Evolutionary conservation across 1,140 invertebrate species (phyloP).

Genomic region (Eriocheir sinensis): DNA sequence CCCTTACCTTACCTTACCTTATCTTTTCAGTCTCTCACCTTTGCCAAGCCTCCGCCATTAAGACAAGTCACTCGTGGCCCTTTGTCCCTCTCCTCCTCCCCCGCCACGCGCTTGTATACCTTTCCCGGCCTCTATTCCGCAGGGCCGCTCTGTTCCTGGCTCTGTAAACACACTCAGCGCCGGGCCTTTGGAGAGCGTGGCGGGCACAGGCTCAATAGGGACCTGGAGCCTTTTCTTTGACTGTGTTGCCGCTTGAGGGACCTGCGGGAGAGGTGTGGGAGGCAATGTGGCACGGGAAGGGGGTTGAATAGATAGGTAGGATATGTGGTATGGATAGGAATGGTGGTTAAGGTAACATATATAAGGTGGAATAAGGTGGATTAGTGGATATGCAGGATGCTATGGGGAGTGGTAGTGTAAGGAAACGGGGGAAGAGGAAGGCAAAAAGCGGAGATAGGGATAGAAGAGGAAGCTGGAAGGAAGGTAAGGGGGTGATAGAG

Average conservation of each 20-base stretch:
- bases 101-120: conserved; percentile 8
- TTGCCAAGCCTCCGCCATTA: not conserved
- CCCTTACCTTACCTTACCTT: too few relatives aligned
- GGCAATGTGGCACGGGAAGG: not conserved
- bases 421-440: too few relatives aligned
- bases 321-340: too few relatives aligned
- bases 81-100: not conserved
- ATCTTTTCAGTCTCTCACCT: conserved; percentile 9
- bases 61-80: not conserved
- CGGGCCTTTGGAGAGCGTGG: not conserved
- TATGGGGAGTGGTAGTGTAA: too few relatives aligned
- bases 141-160: not conserved
- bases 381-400: too few relatives aligned
- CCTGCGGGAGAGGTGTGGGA: not conserved
- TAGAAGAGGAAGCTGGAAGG: too few relatives aligned
- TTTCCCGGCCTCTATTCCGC: not conserved
- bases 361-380: too few relatives aligned
- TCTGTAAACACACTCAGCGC: not conserved
- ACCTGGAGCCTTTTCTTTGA: not conserved
- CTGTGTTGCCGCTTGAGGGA: too few relatives aligned
- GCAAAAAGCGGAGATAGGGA: too few relatives aligned
- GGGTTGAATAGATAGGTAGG: not conserved
- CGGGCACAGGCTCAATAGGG: not conserved
- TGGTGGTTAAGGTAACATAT: too few relatives aligned
- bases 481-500: too few relatives aligned